Conservation (phyloP, 2,888 invertebrate species). For the Temnothorax unifasciatus region DNA sequence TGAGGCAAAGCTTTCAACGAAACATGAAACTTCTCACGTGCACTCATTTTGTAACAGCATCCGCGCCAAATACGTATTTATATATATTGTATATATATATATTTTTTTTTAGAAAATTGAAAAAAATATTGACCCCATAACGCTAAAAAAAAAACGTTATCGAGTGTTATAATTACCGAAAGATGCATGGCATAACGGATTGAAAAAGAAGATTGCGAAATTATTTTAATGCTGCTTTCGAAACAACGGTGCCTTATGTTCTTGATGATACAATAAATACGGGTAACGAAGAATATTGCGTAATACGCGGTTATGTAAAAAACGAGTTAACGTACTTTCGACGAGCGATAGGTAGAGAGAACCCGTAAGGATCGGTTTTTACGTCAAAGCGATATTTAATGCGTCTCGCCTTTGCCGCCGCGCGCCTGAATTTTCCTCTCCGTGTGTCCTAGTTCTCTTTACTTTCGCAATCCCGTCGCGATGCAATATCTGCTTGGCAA, state of each 20-base stretch:
- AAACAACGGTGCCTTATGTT: background rate
- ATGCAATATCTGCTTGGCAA: constrained; percentile 41
- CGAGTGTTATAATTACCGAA: background rate
- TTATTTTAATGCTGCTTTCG: background rate
- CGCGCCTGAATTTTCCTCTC: constrained; percentile 12
- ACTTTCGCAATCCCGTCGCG: constrained; percentile 49
- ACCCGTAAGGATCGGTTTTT: background rate
- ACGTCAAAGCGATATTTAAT: constrained; percentile 9
- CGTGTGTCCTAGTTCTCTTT: constrained; percentile 9
- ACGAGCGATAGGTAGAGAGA: constrained; percentile 1
- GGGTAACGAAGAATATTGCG: background rate
- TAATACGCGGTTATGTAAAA: constrained; percentile 36
- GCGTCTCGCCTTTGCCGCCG: constrained; percentile 8
- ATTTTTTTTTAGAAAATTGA: background rate
- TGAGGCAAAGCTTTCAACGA: constrained; percentile 4
- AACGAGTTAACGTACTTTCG: constrained; percentile 27
- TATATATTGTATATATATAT: background rate
- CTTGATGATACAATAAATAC: constrained; percentile 23
- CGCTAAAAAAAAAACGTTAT: background rate
- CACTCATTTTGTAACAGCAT: constrained; percentile 12
- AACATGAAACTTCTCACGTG: constrained; percentile 23
- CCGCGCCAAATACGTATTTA: background rate
- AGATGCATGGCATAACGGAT: background rate
- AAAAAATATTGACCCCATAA: background rate
- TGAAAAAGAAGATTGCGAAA: background rate